These are phyloP conservation scores for Tipula helvola DNA, from an alignment of 2,888 invertebrate species.

Conservation along the genomic window DNA sequence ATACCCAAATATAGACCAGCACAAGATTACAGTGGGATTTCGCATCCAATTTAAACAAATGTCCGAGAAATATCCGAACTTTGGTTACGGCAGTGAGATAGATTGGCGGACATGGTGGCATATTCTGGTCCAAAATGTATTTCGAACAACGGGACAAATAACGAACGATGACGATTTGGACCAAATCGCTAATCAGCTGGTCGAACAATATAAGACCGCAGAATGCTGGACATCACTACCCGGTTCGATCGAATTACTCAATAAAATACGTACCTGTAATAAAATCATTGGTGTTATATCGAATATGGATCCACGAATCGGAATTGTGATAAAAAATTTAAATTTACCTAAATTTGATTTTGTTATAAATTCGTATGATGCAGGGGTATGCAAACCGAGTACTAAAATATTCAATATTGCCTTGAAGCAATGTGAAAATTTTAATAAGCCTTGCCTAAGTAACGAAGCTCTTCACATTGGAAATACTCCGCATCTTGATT, in stretches of 20 bases:
- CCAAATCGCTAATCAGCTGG: conserved; percentile 44
- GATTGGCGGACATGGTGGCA: conserved; percentile 77
- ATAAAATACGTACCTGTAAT: conserved; percentile 34
- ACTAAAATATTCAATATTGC: conserved; percentile 35
- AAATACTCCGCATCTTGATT: conserved; percentile 62
- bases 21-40: conserved; percentile 40
- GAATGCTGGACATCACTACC: conserved; percentile 58
- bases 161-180: conserved; percentile 21
- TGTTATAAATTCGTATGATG: conserved; percentile 64
- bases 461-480: conserved; percentile 70
- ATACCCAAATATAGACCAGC: conserved; percentile 21
- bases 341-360: conserved; percentile 61
- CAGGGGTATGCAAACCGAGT: conserved; percentile 39
- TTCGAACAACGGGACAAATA: conserved; percentile 20
- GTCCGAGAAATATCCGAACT: conserved; percentile 60
- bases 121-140: conserved; percentile 28
- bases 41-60: conserved; percentile 48
- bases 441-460: conserved; percentile 30
- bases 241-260: conserved; percentile 44
- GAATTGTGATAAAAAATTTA: conserved; percentile 49
- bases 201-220: conserved; percentile 53
- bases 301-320: conserved; percentile 76
- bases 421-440: conserved; percentile 34
- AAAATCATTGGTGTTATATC: conserved; percentile 64
- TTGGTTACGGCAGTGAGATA: conserved; percentile 51